Percentiles rank a stretch among this genome's conserved stretches.
Evolutionary conservation across 2,888 invertebrate species (phyloP).

Genomic region (Stratiomys singularior): DNA sequence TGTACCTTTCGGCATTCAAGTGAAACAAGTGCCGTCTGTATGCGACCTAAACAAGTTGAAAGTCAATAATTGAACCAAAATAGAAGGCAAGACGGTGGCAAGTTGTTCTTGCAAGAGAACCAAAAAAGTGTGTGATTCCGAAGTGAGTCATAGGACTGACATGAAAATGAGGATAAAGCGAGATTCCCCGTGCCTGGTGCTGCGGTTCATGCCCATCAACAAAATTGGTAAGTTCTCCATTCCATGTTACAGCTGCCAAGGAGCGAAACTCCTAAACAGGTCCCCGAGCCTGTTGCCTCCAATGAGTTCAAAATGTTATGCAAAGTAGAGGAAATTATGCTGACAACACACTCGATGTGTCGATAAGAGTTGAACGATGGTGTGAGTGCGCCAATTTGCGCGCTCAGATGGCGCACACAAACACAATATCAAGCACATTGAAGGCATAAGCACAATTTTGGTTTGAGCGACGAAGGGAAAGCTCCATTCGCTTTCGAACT

Average conservation of each 20-base stretch:
- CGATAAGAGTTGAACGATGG: neutral
- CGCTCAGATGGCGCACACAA: conserved; percentile 1
- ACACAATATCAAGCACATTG: neutral
- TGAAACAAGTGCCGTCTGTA: conserved; percentile 4
- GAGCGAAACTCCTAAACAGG: neutral
- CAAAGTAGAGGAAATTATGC: conserved; percentile 40
- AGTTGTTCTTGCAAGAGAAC: neutral
- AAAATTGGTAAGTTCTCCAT: conserved; percentile 57
- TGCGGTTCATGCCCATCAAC: conserved; percentile 70
- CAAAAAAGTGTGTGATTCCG: conserved; percentile 42
- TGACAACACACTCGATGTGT: conserved; percentile 21
- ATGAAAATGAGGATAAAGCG: conserved; percentile 74
- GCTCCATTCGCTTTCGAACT: neutral
- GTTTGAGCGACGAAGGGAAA: conserved; percentile 1
- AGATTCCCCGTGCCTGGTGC: conserved; percentile 72
- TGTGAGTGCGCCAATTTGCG: conserved; percentile 11
- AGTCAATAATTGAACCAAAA: neutral
- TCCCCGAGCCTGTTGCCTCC: neutral
- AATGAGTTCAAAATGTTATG: conserved; percentile 13
- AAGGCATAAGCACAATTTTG: neutral
- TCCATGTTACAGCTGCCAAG: neutral
- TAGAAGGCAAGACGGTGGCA: neutral
- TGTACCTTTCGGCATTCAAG: neutral
- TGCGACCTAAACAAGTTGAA: neutral
- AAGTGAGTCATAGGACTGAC: conserved; percentile 66